Conservation (phyloP, 2,113 vertebrate genomes). For the Crocuta crocuta region DNA sequence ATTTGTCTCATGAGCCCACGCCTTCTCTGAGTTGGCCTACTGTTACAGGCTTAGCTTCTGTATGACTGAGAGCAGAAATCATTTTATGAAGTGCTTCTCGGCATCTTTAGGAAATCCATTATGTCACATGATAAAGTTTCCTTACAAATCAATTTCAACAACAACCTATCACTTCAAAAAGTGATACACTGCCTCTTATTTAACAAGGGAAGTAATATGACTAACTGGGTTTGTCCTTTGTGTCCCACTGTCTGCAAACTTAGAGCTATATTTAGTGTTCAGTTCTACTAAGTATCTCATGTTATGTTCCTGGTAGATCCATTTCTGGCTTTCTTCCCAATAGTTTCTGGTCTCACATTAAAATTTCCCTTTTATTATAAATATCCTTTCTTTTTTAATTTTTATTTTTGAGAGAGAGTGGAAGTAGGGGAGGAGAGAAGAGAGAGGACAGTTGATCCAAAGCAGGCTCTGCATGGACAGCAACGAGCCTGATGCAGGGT, state of each 20-base stretch:
- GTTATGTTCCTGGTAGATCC: neutral
- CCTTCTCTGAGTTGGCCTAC: neutral
- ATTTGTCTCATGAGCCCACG: neutral
- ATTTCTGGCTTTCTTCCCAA: neutral
- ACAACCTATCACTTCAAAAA: neutral
- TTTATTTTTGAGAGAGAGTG: no score
- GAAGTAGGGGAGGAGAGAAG: no score
- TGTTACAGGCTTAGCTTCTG: neutral
- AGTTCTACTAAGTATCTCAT: neutral
- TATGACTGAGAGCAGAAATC: neutral
- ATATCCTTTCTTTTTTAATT: neutral
- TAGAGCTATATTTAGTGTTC: slow-evolving; percentile 1
- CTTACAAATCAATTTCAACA: slow-evolving; percentile 32
- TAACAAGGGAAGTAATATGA: neutral
- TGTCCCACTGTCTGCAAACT: neutral
- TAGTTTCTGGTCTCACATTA: neutral
- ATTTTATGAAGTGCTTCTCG: neutral
- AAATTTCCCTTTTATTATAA: neutral
- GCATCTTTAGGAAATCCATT: slow-evolving; percentile 13
- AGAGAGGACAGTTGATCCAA: no score
- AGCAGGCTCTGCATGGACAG: no score
- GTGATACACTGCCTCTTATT: neutral
- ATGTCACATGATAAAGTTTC: neutral
- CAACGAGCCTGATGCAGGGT: no score
- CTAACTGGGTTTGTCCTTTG: neutral